phyloP scores from a whole-genome alignment of 2,113 vertebrate genomes.

The human (Homo sapiens) region GRCh38 chr3:152107501-152108000 shows the following conservation, averaged over 20 bases:
- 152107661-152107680: not conserved
- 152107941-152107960: not conserved
- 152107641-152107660: not conserved
- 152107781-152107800: not conserved
- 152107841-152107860: not conserved
- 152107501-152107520: not conserved
- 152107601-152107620: not conserved
- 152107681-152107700: not conserved
- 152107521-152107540: not conserved
- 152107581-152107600: not conserved
- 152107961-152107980: not conserved
- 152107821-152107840: not conserved
- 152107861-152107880: not conserved
- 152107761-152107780: too few species aligned
- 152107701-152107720: not conserved
- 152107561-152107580: not conserved
- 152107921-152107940: not conserved
- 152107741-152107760: not conserved
- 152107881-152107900: not conserved
- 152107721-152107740: not conserved
- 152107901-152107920: not conserved
- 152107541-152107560: not conserved
- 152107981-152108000: not conserved
- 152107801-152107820: not conserved
- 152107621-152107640: not conserved